Evolutionary conservation across 2,888 invertebrate species (phyloP), one percentile per base, ranked within the genome.

Genomic region (Stegana nigrithorax): DNA sequence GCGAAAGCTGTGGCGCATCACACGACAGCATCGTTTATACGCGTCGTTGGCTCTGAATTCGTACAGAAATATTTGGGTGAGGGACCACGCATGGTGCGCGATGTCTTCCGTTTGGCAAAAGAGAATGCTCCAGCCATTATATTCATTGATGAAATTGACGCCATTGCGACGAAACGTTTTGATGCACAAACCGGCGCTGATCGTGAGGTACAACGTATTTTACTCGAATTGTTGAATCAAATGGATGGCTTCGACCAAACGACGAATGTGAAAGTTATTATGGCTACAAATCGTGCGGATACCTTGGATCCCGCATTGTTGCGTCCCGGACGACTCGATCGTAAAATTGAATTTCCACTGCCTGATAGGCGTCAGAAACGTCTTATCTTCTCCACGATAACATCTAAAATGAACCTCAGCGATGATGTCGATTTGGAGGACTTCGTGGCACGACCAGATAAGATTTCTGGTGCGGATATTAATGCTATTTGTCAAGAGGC

Each of bases 241-340:
- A 99, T 99, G 99, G 99, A 99, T 87, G 99, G 99, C 57, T 99
- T 99, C 85, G 99, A 99, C 87, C 98, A 99, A 87, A 98, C 97
- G 1, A 98, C 98, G n/a, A 99, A 99, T 87, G 98, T 99, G 14
- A 99, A 99, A 89, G 98, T 90, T 0, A 96, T 97, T 65, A 97
- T 97, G 96, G 97, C 97, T 0, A 97, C 97, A 6, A 97, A 97
- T 86, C 90, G 97, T 80, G 97, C 98, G 4, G 99, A 99, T 83
- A 99, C 98, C 1, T 87, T 99, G 63, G 99, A 99, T 87, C 99
- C 99, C n/a, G 99, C 86, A 0, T 65, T 86, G 12, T 64, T 86
- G 50, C 84, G 86, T 67, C 86, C 86, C 0, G 99, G 99, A 14
- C 92, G 99, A 83, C 89, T 99, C 63, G 99, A 99, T 87, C 90